Evolutionary conservation across 1,140 invertebrate genomes (phyloP).

Genomic region (Solen grandis): DNA sequence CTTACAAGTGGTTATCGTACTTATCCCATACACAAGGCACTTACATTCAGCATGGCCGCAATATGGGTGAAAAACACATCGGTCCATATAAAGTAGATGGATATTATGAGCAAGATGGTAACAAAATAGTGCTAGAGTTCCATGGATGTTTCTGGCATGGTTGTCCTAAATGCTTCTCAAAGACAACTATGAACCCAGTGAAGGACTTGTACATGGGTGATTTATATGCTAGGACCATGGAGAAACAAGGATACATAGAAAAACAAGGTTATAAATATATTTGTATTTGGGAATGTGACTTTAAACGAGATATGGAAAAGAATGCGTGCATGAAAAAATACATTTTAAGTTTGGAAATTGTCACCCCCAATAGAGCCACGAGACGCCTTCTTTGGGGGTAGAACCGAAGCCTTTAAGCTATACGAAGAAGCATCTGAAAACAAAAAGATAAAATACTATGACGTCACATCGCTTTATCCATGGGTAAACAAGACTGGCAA

Average conservation of each 20-base stretch:
- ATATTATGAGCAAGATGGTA: background rate
- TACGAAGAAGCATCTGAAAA: background rate
- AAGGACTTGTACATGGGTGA: slow-evolving; percentile 27
- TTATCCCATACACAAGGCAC: background rate
- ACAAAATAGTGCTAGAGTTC: too few species aligned
- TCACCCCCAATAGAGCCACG: slow-evolving; percentile 54
- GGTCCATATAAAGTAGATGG: slow-evolving; percentile 13
- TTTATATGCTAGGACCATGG: too few species aligned
- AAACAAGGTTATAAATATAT: background rate
- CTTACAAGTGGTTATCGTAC: slow-evolving; percentile 10
- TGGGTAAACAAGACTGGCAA: background rate
- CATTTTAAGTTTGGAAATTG: slow-evolving; percentile 28
- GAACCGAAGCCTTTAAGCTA: background rate
- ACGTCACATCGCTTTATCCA: background rate
- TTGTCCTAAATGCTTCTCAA: too few species aligned
- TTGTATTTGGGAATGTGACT: slow-evolving; percentile 13
- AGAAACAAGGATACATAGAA: slow-evolving; percentile 6
- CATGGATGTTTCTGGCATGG: too few species aligned
- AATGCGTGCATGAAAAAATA: slow-evolving; percentile 1
- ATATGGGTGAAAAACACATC: slow-evolving; percentile 16
- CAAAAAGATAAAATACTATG: slow-evolving; percentile 6
- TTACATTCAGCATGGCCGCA: slow-evolving; percentile 9
- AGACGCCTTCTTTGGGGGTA: slow-evolving; percentile 75
- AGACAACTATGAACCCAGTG: slow-evolving; percentile 29
- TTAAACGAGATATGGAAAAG: background rate